Base-by-base conservation (phyloP, 2,113 vertebrate species). In the Cygnus atratus region DNA sequence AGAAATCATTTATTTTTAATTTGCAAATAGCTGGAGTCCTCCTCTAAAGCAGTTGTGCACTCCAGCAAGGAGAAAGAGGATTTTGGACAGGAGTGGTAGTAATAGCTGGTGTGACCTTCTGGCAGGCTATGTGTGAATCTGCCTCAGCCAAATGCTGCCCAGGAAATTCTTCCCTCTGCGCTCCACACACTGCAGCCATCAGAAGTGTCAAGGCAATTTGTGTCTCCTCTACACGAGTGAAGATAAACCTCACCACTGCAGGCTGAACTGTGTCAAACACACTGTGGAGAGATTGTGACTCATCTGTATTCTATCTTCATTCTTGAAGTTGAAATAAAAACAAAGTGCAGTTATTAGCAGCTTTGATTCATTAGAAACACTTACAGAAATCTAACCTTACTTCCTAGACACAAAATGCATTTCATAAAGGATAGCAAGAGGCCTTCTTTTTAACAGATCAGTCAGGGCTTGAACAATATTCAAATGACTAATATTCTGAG, bases 351-450 rank as follows among this genome's bases (percentile, higher is more conserved):
- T 48, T 3, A 5, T 87, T 92, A 96, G 54, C 21, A 77, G 33
- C 70, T 95, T 77, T 77, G 37, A 31, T 88, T 93, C 33, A 85
- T 91, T 89, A 91, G 29, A 15, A 87, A 44, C 87, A 48, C 21
- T 77, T 66, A 3, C 9, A 79, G 59, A 88, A 90, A 76, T 85
- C 50, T 75, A 76, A 94, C 58, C 19, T 76, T 41, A 66, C 11
- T 54, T 82, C 17, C 71, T 81, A 73, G 35, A 61, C 9, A 82
- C 15, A 94, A 79, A 79, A 37, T 24, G 5, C 6, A 83, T 84
- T 77, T 80, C 24, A 46, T 50, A 83, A 85, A 62, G 37, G 25
- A 18, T 14, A 80, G n/a, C 2, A 80, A 73, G 26, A 79, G 3
- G 11, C 7, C 2, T 70, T 85, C 9, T 62, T 91, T 88, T 87